Evolutionary conservation across 2,797 vertebrate genomes (phyloP).

Genomic region (Alosa sapidissima): DNA sequence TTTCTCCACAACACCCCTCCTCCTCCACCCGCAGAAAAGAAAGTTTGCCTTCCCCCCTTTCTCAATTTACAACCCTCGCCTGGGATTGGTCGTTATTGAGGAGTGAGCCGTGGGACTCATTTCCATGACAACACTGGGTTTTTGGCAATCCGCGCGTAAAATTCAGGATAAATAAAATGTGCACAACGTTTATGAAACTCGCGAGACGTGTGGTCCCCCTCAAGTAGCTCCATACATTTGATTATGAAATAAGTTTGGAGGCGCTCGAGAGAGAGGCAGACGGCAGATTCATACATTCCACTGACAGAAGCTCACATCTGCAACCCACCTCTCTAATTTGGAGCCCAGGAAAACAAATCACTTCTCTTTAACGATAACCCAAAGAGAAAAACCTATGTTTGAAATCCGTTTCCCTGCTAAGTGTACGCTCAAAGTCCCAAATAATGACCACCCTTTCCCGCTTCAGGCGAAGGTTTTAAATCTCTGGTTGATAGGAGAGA

Average conservation of each 20-base stretch:
- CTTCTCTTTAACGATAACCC: conserved; percentile 53
- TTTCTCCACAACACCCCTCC: conserved; percentile 66
- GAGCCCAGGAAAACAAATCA: conserved; percentile 58
- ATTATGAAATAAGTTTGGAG: conserved; percentile 48
- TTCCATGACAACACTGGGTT: conserved; percentile 56
- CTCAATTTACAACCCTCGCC: conserved; percentile 64
- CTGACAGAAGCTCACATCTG: conserved; percentile 67
- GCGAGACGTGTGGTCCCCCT: conserved; percentile 64
- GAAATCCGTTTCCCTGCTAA: conserved; percentile 45
- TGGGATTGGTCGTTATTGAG: conserved; percentile 69
- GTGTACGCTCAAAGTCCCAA: conserved; percentile 50
- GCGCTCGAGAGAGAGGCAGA: conserved; percentile 28
- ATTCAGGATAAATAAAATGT: conserved; percentile 63
- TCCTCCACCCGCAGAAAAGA: conserved; percentile 66
- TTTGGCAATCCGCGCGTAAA: conserved; percentile 55
- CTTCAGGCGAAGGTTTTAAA: conserved; percentile 60
- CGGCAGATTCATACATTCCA: conserved; percentile 60
- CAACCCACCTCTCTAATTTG: conserved; percentile 57
- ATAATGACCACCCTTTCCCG: conserved; percentile 57
- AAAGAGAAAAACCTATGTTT: conserved; percentile 45
- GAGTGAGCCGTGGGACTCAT: conserved; percentile 66
- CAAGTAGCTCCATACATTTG: conserved; percentile 37
- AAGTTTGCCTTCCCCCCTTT: conserved; percentile 56
- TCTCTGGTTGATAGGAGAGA: conserved; percentile 68
- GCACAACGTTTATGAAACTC: conserved; percentile 59